A percentile compares a stretch with the other conserved stretches of the same genome.
Conservation (phyloP, 2,113 vertebrate genomes). For the Pundamilia nyererei region DNA sequence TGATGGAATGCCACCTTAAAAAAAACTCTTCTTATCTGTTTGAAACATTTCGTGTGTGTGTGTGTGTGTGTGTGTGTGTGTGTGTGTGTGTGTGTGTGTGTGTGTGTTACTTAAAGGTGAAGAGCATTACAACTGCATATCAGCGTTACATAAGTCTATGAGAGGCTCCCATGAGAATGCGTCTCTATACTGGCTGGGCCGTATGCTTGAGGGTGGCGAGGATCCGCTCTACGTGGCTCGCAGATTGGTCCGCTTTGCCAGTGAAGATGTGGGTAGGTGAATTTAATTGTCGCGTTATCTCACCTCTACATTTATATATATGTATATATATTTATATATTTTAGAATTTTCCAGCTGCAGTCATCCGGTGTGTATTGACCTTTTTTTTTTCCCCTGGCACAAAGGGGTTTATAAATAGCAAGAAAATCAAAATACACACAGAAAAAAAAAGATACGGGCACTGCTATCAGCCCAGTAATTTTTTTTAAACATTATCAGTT, state of each 20-base stretch:
- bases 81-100: not conserved
- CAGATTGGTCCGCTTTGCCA: conserved; percentile 91
- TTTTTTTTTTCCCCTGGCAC: not conserved
- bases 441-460: not conserved
- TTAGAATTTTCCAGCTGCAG: not conserved
- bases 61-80: not conserved
- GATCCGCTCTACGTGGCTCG: conserved; percentile 92
- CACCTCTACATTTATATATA: not conserved
- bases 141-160: conserved; percentile 95
- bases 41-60: not conserved
- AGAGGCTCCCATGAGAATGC: conserved; percentile 90
- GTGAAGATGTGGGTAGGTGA: conserved; percentile 91
- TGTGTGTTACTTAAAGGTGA: conserved; percentile 74
- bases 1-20: not conserved
- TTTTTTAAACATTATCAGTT: not conserved
- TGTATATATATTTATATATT: not conserved
- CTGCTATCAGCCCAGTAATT: not conserved
- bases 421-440: not conserved
- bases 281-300: not conserved
- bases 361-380: not conserved
- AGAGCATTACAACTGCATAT: conserved; percentile 97
- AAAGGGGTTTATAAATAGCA: not conserved
- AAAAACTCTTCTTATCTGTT: not conserved
- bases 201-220: conserved; percentile 97
- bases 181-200: conserved; percentile 94